Base-by-base conservation (phyloP, 2,113 vertebrate species). In the Entelurus aequoreus region DNA sequence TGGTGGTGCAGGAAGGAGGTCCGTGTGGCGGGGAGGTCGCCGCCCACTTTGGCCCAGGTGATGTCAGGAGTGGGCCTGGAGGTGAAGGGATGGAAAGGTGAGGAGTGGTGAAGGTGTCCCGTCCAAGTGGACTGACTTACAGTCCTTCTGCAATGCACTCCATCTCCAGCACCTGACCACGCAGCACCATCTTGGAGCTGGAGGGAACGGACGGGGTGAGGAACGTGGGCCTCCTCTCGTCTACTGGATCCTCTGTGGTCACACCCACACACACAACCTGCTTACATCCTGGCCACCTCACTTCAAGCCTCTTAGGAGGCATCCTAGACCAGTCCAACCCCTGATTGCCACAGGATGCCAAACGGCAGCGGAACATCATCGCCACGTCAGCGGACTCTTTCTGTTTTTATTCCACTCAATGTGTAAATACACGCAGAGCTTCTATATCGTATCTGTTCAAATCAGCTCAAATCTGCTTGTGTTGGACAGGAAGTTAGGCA, bases 111-210 rank as follows among this genome's bases (percentile, higher is more conserved):
- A 28, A 53, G 51, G 49, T 2, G 16, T 19, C 5, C 0, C 59
- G 42, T 54, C 61, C 35, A 55, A 19, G 38, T 19, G 57, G 60
- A 66, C 58, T 69, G 53, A 94, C 97, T 95, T 86, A 99, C 97
- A 98, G 84, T 83, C 96, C 96, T 75, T 95, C 95, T 16, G 95
- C 95, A 5, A 99, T 95, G 72, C 97, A 99, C 82, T 99, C 96
- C 75, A 99, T 82, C 58, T 94, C 88, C 80, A 98, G 91, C 50
- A 91, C 84, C 58, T 94, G 91, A 86, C 95, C 97, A 87, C 93
- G 92, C 73, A 99, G 81, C 40, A 95, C 96, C 65, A 92, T 91
- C 86, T 92, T 94, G 84, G 85, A 91, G 86, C 93, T 98, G 76
- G 87, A 82, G 49, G 86, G 81, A 19, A 91, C 94, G 66, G 82